A percentile compares a stretch with the other conserved stretches of the same genome.
Evolutionary conservation across 1,140 invertebrate species (phyloP).

Genomic region (Orius laevigatus): DNA sequence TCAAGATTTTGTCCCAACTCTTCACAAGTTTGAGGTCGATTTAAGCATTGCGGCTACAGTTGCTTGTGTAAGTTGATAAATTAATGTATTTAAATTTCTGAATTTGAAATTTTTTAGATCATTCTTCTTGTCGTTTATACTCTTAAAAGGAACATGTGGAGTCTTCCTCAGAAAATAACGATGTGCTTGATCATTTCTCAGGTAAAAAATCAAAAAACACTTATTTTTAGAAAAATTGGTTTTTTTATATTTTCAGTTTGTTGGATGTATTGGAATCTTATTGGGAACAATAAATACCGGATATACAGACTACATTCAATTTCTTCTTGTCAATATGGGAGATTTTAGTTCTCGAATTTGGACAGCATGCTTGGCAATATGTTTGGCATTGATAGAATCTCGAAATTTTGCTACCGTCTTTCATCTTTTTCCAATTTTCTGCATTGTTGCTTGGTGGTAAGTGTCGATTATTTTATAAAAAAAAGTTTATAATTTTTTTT

Average conservation of each 20-base stretch:
- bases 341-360: conserved; percentile 64
- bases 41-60: conserved; percentile 59
- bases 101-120: conserved; percentile 27
- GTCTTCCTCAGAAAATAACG: conserved; percentile 69
- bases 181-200: conserved; percentile 63
- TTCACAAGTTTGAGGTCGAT: conserved; percentile 68
- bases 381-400: conserved; percentile 63
- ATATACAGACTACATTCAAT: conserved; percentile 40
- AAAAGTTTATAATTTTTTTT: conserved; percentile 19
- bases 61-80: conserved; percentile 38
- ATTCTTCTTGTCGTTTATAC: conserved; percentile 66
- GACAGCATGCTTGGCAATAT: conserved; percentile 63
- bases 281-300: conserved; percentile 35
- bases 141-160: conserved; percentile 44
- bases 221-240: conserved; percentile 3
- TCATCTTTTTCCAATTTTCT: conserved; percentile 50
- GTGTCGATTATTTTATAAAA: conserved; percentile 20
- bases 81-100: conserved; percentile 6
- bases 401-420: conserved; percentile 65
- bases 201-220: conserved; percentile 28
- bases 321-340: conserved; percentile 50
- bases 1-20: conserved; percentile 48
- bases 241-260: conserved; percentile 20
- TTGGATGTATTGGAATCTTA: conserved; percentile 45
- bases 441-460: conserved; percentile 62